These are phyloP conservation scores for Trinectes maculatus DNA, from an alignment of 2,113 vertebrate genomes.

Conservation along the genomic window DNA sequence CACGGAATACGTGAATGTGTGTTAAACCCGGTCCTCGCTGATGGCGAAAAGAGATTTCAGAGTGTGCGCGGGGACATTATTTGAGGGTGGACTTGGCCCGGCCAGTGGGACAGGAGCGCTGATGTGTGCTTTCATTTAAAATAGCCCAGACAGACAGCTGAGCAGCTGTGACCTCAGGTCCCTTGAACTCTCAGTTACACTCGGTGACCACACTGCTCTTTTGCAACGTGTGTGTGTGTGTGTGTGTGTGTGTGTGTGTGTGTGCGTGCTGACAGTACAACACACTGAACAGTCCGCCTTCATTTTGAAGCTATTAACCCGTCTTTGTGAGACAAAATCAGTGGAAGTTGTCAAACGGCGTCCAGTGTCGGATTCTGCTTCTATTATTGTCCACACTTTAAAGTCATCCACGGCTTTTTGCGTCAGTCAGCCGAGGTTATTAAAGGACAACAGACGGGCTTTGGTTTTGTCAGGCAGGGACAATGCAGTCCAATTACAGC, in stretches of 20 bases:
- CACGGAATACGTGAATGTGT: neutral
- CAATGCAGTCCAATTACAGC: conserved; percentile 58
- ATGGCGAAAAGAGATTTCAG: neutral
- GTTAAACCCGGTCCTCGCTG: neutral
- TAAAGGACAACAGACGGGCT: conserved; percentile 37
- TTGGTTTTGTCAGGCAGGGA: conserved; percentile 49
- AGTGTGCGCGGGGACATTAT: conserved; percentile 8
- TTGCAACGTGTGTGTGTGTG: conserved; percentile 25
- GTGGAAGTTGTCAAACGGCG: conserved; percentile 10
- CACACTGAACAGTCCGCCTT: conserved; percentile 8
- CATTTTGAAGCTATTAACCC: conserved; percentile 14
- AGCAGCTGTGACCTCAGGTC: conserved; percentile 79
- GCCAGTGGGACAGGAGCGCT: conserved; percentile 70
- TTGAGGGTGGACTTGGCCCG: conserved; percentile 47
- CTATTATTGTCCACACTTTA: conserved; percentile 43
- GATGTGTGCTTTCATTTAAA: conserved; percentile 74
- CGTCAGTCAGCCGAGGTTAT: conserved; percentile 24
- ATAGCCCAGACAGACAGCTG: conserved; percentile 79
- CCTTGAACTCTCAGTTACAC: conserved; percentile 68
- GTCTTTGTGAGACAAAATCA: neutral
- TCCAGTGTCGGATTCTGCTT: conserved; percentile 13
- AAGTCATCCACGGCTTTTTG: conserved; percentile 31
- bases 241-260: conserved; percentile 13
- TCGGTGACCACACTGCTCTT: conserved; percentile 53
- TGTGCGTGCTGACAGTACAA: conserved; percentile 14